These are phyloP conservation scores for Coenobita brevimanus DNA, from an alignment of 1,140 invertebrate species.

Conservation along the genomic window DNA sequence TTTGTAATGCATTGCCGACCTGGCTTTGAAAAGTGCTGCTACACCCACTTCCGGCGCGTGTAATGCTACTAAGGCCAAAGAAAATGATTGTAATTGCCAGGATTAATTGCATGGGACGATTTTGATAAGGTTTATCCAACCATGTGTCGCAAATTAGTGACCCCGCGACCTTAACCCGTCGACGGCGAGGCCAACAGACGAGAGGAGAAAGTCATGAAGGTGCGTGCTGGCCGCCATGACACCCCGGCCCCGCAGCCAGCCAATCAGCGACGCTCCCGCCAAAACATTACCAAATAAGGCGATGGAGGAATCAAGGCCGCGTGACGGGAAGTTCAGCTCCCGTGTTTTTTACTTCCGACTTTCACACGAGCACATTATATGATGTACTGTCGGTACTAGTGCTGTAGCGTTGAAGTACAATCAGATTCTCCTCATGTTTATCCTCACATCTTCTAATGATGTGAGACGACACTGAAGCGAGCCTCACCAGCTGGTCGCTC, in stretches of 20 bases:
- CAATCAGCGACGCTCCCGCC: conserved; percentile 45
- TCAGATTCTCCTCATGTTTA: no score
- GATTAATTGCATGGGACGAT: background rate
- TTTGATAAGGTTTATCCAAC: background rate
- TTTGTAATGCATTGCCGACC: no score
- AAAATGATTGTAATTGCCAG: background rate
- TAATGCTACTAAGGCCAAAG: no score
- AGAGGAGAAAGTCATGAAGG: conserved; percentile 37
- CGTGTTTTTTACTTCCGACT: conserved; percentile 37
- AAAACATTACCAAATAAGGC: conserved; percentile 58
- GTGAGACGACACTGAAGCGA: no score
- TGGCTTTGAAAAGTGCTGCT: no score
- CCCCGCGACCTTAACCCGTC: conserved; percentile 47
- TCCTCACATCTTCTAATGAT: no score
- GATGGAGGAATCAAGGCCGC: conserved; percentile 48
- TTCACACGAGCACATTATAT: conserved; percentile 27
- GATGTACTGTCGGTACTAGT: no score
- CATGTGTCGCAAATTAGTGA: conserved; percentile 38
- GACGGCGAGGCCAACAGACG: conserved; percentile 35
- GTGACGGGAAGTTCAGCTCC: conserved; percentile 23
- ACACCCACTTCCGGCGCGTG: no score
- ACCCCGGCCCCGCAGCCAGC: conserved; percentile 1
- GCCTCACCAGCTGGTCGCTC: no score
- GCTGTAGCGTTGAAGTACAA: no score
- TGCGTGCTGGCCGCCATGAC: conserved; percentile 1